phyloP scores from a whole-genome alignment of 2,113 vertebrate genomes.

The Morone saxatilis region DNA sequence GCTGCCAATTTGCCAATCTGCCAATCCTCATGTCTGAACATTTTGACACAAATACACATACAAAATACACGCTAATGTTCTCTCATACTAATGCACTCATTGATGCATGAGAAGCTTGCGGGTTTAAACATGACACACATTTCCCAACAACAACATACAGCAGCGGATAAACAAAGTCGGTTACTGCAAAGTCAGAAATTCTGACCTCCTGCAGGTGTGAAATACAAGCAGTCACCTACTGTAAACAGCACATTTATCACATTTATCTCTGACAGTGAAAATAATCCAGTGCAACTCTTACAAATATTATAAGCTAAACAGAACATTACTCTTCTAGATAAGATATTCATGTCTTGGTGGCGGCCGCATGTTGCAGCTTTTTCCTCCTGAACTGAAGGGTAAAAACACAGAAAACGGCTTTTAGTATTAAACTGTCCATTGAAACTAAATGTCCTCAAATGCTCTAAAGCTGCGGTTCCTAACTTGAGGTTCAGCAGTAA shows the following conservation, averaged over 20 bases:
- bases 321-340: slow-evolving; percentile 20
- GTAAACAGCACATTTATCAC: neutral
- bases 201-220: slow-evolving; percentile 3
- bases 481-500: neutral
- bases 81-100: slow-evolving; percentile 9
- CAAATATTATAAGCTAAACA: neutral
- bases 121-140: neutral
- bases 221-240: neutral
- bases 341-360: neutral
- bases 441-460: slow-evolving; percentile 21
- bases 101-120: slow-evolving; percentile 7
- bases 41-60: slow-evolving; percentile 42
- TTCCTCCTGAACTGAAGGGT: neutral
- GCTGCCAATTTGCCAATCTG: slow-evolving; percentile 48
- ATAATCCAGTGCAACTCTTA: neutral
- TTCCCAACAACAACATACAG: slow-evolving; percentile 1
- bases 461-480: neutral
- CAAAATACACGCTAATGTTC: slow-evolving; percentile 6
- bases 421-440: neutral
- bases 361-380: slow-evolving; percentile 15
- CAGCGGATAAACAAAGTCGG: neutral
- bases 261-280: slow-evolving; percentile 12
- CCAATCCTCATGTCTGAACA: slow-evolving; percentile 50
- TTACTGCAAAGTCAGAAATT: neutral
- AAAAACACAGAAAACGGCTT: slow-evolving; percentile 32